These are phyloP conservation scores for Micrasema longulum DNA, from an alignment of 1,140 invertebrate genomes.

Conservation along the genomic window DNA sequence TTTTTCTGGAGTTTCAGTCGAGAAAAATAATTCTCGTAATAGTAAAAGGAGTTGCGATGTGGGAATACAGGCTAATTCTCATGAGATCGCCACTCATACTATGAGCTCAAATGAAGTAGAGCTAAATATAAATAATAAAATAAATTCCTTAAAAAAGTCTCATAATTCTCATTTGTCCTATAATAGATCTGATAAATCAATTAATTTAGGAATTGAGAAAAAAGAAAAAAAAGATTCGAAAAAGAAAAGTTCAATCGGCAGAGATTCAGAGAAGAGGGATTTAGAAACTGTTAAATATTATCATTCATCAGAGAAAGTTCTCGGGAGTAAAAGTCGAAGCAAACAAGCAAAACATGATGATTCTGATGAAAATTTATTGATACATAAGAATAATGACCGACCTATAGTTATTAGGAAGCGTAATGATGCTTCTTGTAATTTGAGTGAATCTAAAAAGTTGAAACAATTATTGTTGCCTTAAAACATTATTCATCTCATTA, in stretches of 20 bases:
- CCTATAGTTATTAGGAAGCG: slow-evolving; percentile 50
- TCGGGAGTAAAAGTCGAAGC: slow-evolving; percentile 4
- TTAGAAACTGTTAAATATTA: slow-evolving; percentile 42
- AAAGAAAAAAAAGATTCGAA: slow-evolving; percentile 57
- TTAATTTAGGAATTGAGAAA: slow-evolving; percentile 22
- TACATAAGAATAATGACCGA: slow-evolving; percentile 44
- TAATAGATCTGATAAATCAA: slow-evolving; percentile 32
- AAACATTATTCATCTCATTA: not conserved
- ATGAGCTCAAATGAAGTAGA: slow-evolving; percentile 55
- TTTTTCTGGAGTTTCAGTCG: slow-evolving; percentile 63
- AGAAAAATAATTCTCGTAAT: slow-evolving; percentile 66
- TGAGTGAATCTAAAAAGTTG: slow-evolving; percentile 62
- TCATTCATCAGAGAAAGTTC: slow-evolving; percentile 18
- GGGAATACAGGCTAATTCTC: slow-evolving; percentile 70
- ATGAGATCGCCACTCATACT: slow-evolving; percentile 72
- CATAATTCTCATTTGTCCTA: slow-evolving; percentile 34
- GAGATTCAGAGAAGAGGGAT: slow-evolving; percentile 50
- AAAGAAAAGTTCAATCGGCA: slow-evolving; percentile 52
- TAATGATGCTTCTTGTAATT: slow-evolving; percentile 48
- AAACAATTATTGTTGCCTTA: slow-evolving; percentile 63
- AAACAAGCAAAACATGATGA: slow-evolving; percentile 27
- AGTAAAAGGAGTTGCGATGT: slow-evolving; percentile 67
- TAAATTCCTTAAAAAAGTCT: slow-evolving; percentile 44
- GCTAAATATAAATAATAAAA: slow-evolving; percentile 43
- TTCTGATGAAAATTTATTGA: slow-evolving; percentile 42